Base-by-base conservation (phyloP, 1,140 invertebrate genomes). In the Oscheius sp. region DNA sequence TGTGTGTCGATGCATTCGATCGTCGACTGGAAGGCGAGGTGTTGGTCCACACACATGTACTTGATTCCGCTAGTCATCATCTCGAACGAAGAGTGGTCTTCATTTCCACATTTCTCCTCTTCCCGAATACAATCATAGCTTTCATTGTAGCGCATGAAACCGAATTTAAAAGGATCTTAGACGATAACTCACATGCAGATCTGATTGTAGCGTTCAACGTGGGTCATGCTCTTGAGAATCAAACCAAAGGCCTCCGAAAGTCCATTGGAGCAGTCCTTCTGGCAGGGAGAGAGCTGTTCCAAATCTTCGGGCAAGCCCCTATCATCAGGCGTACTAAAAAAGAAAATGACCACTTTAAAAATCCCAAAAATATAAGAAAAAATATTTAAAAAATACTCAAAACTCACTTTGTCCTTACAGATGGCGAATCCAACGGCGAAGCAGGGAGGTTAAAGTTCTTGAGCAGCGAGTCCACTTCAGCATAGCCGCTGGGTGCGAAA, bases 41-140 rank as follows among this genome's bases (percentile, higher is more conserved):
- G n/a, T 26, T 68, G 67, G 4, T 68, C 67, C 2, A 68, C 36
- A 31, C 67, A 68, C 67, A 68, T 68, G 23, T 68, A 68, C n/a
- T 49, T 32, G 0, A 68, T 23, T 7, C 67, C 67, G 55, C 67
- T 68, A 1, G 67, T 68, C 35, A 68, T 38, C 35, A 35, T 61
- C 32, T 68, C 55, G 45, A 68, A 68, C 67, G 61, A 28, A 2
- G 32, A 31, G 18, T 34, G 55, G 23, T 68, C 67, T 1, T 68
- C 67, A 38, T 68, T 68, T 13, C 55, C 52, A 23, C 67, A 68
- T 34, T 55, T 36, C 1, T 1, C 23, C 20, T 68, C 67, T 35
- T 59, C 45, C 15, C 61, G 36, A 20, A 68, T 55, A 29, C 67
- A 68, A 10, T 10, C 45, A 18, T 34, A 58, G 4, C 49, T 55